Evolutionary conservation across 64 coral and sea anemone genomes (phyloP).

Genomic region (Actinia tenebrosa): DNA sequence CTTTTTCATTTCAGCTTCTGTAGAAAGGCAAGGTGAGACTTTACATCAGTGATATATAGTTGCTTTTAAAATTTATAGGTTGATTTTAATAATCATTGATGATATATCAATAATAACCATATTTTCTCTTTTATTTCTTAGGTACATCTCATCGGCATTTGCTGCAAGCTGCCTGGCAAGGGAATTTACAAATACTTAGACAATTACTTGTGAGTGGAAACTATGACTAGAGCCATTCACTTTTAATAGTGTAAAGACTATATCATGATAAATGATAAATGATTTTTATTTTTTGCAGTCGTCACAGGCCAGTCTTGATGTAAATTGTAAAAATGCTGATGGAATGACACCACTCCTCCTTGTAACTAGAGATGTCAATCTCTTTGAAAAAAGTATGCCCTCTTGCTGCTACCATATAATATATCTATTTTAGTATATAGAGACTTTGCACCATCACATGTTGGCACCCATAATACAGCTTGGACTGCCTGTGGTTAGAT

Average conservation of each 20-base stretch:
- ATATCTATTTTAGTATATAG: too few species aligned
- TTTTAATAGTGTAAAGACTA: too few species aligned
- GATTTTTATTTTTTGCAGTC: slow-evolving; percentile 19
- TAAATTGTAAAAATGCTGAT: slow-evolving; percentile 92
- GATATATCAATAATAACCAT: too few species aligned
- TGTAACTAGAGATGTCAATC: slow-evolving; percentile 83
- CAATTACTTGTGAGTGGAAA: slow-evolving; percentile 60
- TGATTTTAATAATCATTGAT: too few species aligned
- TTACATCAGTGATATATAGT: too few species aligned
- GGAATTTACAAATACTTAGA: slow-evolving; percentile 71
- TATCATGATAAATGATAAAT: not conserved
- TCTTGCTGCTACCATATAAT: too few species aligned
- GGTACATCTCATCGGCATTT: slow-evolving; percentile 68
- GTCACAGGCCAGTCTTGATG: slow-evolving; percentile 48
- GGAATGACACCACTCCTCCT: slow-evolving; percentile 85
- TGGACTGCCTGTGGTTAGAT: too few species aligned
- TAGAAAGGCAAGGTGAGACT: slow-evolving; percentile 70
- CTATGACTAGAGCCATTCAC: not conserved
- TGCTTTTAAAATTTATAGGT: not conserved
- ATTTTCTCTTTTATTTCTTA: not conserved
- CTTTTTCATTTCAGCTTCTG: slow-evolving; percentile 52
- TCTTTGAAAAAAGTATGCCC: slow-evolving; percentile 90
- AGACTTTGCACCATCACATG: too few species aligned
- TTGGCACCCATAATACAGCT: too few species aligned
- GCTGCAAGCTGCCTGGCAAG: slow-evolving; percentile 95